Conservation (phyloP, 2,888 invertebrate species). For the Sminthurinus aureus region DNA sequence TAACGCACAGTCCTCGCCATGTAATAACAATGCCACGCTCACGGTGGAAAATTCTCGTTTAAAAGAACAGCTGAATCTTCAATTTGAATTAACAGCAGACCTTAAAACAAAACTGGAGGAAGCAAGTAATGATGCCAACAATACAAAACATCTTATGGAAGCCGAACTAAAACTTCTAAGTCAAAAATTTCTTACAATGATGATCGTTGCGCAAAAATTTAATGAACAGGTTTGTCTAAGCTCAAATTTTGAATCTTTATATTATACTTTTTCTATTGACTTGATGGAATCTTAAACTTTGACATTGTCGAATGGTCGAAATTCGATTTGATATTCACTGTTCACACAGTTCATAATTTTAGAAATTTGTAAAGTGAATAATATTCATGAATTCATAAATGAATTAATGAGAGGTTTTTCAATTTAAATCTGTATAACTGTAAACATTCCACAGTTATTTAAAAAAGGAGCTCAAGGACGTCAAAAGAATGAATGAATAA, state of each 20-base stretch:
- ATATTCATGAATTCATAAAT: no score
- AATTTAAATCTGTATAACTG: neutral
- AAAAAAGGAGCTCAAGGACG: constrained; percentile 26
- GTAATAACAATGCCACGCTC: constrained; percentile 37
- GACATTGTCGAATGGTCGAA: no score
- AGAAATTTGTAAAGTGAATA: no score
- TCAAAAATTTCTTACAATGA: constrained; percentile 39
- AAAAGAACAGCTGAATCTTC: constrained; percentile 47
- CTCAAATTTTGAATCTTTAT: neutral
- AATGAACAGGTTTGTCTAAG: constrained; percentile 21
- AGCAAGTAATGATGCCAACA: constrained; percentile 38
- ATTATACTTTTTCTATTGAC: no score
- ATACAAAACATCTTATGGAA: constrained; percentile 41
- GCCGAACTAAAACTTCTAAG: constrained; percentile 40
- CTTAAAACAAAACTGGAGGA: constrained; percentile 49
- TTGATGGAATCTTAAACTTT: no score
- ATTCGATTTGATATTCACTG: no score
- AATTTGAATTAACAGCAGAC: constrained; percentile 45
- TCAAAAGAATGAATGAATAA: neutral
- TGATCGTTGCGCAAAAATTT: constrained; percentile 45
- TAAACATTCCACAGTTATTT: neutral
- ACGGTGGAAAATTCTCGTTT: constrained; percentile 47
- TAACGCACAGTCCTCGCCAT: constrained; percentile 22
- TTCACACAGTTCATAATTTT: no score
- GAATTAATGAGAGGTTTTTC: no score